Evolutionary conservation across 2,113 vertebrate genomes (phyloP), one percentile per base, ranked within the genome.

Genomic region (Pseudonaja textilis): DNA sequence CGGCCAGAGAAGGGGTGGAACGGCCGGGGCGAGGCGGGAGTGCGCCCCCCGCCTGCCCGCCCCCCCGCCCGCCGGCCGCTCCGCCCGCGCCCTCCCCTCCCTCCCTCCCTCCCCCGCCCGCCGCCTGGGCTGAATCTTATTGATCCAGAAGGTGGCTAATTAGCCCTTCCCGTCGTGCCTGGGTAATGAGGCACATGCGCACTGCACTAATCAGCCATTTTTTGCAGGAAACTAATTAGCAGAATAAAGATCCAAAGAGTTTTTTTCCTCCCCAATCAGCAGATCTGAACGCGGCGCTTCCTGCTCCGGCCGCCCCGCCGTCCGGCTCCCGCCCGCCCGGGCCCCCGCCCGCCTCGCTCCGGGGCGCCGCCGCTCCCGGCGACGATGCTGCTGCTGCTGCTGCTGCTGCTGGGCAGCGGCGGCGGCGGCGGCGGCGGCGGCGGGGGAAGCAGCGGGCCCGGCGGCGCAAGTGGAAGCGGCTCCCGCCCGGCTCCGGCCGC

Each of bases 131-230:
- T 99, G 98, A 98, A 98, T 99, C 98, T 99, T 99, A 99, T 99
- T 99, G 98, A 99, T 99, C 98, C 99, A 99, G 98, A 99, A 99
- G 99, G 98, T 99, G 98, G 98, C 98, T 99, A 99, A 99, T 99
- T 99, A 99, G 98, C 98, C 99, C 99, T 99, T 99, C 99, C 98
- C 99, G 99, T 99, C 99, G 99, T 99, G 99, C 99, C 99, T 99
- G 98, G 99, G 99, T 99, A 99, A 99, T 99, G 98, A 99, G 99
- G 99, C 99, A 99, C 99, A 99, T 99, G 99, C 99, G 99, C 99
- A 99, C 99, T 99, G 98, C 99, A 99, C 99, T 99, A 99, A 99
- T 99, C 99, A 99, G 98, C 99, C 99, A 99, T 99, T 99, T 99
- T 99, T 99, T 98, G 98, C 98, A 99, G 98, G 99, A 99, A 99